Conservation (phyloP, 2,888 invertebrate genomes). For the Xestia ashworthii region DNA sequence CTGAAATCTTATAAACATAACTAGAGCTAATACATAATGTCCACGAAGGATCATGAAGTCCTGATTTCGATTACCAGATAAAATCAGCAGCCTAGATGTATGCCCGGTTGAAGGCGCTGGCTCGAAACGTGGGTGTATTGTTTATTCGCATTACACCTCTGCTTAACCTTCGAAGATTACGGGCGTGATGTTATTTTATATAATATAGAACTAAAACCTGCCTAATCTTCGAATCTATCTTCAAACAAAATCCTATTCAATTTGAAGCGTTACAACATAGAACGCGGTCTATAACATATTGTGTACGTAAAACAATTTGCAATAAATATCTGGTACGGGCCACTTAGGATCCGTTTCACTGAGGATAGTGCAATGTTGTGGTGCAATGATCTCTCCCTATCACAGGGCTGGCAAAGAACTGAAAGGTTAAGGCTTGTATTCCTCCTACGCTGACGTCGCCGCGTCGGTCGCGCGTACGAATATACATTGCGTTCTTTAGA, state of each 20-base stretch:
- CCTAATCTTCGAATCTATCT: slow-evolving; percentile 3
- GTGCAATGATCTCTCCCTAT: slow-evolving; percentile 53
- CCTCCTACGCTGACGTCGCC: no score
- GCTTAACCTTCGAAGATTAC: background rate
- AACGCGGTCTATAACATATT: slow-evolving; percentile 17
- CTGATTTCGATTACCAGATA: background rate
- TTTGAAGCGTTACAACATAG: slow-evolving; percentile 19
- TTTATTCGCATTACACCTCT: background rate
- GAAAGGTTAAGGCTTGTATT: no score
- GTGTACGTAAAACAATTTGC: slow-evolving; percentile 60
- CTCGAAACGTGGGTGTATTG: background rate
- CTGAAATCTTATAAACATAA: background rate
- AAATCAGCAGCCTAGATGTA: no score
- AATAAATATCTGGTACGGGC: slow-evolving; percentile 62
- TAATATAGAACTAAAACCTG: slow-evolving; percentile 21
- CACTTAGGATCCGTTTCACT: slow-evolving; percentile 59
- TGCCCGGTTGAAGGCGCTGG: background rate
- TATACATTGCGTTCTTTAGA: no score
- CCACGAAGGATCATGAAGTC: background rate
- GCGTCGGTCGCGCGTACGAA: no score
- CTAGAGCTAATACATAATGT: background rate
- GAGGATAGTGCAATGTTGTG: slow-evolving; percentile 55
- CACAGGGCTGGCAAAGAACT: slow-evolving; percentile 43
- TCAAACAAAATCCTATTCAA: slow-evolving; percentile 20
- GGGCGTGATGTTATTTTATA: background rate